A percentile compares a stretch with the other conserved stretches of the same genome.
phyloP scores from a whole-genome alignment of 2,797 vertebrate species.

The Simalia tracyae region DNA sequence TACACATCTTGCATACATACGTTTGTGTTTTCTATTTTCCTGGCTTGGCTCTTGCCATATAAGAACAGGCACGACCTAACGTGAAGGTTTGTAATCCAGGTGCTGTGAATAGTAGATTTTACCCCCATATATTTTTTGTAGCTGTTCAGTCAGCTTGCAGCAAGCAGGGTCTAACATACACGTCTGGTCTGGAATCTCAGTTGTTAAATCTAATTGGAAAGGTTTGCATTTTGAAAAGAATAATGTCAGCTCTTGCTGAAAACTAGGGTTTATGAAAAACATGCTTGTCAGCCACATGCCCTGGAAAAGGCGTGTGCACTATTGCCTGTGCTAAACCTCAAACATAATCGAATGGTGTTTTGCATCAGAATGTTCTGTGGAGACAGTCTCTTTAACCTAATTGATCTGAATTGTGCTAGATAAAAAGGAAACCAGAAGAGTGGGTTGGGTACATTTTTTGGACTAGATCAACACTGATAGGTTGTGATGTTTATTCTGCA shows the following conservation, averaged over 20 bases:
- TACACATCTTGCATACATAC: not conserved
- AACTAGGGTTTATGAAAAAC: not conserved
- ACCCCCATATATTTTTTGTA: constrained; percentile 41
- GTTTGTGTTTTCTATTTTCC: not conserved
- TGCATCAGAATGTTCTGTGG: not conserved
- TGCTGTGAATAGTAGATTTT: constrained; percentile 22
- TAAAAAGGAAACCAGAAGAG: not conserved
- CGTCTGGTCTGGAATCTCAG: not conserved
- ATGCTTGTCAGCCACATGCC: too few relatives aligned
- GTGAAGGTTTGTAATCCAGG: not conserved
- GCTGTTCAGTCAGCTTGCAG: constrained; percentile 6
- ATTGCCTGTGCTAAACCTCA: not conserved
- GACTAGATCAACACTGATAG: not conserved
- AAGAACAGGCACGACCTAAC: constrained; percentile 29
- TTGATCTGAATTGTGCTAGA: not conserved
- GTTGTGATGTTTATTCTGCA: not conserved
- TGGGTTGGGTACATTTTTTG: not conserved
- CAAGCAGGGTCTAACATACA: constrained; percentile 32
- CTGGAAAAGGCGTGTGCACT: not conserved
- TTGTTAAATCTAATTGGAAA: constrained; percentile 13
- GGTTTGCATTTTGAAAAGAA: not conserved
- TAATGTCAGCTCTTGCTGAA: not conserved
- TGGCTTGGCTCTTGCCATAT: constrained; percentile 23
- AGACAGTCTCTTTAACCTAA: not conserved
- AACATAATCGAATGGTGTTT: not conserved